Percentiles rank a stretch among this genome's conserved stretches.
phyloP scores from a whole-genome alignment of 2,113 vertebrate species.

The Narcine bancroftii region DNA sequence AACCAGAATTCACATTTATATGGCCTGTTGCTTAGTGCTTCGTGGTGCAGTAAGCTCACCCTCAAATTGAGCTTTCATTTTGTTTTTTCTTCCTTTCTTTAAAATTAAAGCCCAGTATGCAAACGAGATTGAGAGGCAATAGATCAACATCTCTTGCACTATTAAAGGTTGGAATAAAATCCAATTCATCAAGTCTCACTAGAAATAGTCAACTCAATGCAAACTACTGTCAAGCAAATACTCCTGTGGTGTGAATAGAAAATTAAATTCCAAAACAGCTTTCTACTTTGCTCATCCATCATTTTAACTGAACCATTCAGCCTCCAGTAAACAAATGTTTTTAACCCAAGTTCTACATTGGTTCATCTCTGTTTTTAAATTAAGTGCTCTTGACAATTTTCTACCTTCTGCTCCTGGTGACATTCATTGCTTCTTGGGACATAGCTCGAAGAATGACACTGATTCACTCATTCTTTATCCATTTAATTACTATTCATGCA shows the following conservation, averaged over 20 bases:
- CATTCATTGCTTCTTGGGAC: background rate
- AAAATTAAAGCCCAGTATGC: background rate
- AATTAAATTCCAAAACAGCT: conserved; percentile 3
- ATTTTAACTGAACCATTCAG: conserved; percentile 6
- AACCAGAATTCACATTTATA: background rate
- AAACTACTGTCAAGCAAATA: background rate
- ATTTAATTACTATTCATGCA: background rate
- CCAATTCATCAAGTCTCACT: background rate
- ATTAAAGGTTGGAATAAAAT: background rate
- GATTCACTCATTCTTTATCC: background rate
- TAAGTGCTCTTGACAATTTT: background rate
- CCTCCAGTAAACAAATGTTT: background rate
- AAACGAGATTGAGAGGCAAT: background rate
- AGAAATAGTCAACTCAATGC: background rate
- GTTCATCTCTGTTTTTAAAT: background rate
- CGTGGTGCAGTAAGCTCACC: background rate
- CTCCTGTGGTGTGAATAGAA: background rate
- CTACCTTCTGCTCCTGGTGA: background rate
- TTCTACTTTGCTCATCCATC: background rate
- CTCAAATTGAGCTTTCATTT: background rate
- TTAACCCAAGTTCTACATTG: background rate
- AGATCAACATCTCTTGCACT: background rate
- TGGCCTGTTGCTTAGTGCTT: background rate
- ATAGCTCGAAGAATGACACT: background rate
- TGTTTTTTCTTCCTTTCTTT: background rate